Conservation (phyloP, 2,113 vertebrate genomes). For the Perca schrenkii region DNA sequence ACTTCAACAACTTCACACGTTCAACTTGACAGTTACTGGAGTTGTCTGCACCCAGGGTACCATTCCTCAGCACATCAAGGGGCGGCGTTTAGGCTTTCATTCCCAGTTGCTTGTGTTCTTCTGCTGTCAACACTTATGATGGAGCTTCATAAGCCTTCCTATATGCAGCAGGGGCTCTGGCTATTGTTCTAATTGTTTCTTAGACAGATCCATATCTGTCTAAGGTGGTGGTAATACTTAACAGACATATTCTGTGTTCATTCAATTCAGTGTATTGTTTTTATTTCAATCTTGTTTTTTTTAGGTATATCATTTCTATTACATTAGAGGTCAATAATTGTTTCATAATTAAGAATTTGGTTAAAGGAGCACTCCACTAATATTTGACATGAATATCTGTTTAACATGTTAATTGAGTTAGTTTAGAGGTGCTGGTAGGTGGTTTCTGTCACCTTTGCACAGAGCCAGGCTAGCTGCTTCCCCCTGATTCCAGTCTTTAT, state of each 20-base stretch:
- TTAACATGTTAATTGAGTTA: no score
- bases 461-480: no score
- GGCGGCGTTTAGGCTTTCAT: constrained; percentile 8
- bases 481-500: no score
- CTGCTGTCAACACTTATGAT: constrained; percentile 23
- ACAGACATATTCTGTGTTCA: background rate
- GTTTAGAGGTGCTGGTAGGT: no score
- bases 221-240: background rate
- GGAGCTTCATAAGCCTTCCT: background rate
- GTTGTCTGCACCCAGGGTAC: constrained; percentile 18
- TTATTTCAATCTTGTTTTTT: background rate
- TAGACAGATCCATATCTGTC: background rate
- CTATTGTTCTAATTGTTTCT: background rate
- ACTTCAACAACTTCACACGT: constrained; percentile 50
- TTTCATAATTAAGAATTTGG: background rate
- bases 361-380: background rate
- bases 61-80: constrained; percentile 33
- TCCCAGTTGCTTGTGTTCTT: constrained; percentile 62
- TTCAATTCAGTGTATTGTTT: no score
- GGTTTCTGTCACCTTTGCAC: no score
- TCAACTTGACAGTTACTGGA: constrained; percentile 2
- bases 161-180: background rate
- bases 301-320: background rate
- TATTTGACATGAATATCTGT: background rate
- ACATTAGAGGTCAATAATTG: background rate